Conservation (phyloP, 2,797 vertebrate genomes). For the Alfaro cultratus region DNA sequence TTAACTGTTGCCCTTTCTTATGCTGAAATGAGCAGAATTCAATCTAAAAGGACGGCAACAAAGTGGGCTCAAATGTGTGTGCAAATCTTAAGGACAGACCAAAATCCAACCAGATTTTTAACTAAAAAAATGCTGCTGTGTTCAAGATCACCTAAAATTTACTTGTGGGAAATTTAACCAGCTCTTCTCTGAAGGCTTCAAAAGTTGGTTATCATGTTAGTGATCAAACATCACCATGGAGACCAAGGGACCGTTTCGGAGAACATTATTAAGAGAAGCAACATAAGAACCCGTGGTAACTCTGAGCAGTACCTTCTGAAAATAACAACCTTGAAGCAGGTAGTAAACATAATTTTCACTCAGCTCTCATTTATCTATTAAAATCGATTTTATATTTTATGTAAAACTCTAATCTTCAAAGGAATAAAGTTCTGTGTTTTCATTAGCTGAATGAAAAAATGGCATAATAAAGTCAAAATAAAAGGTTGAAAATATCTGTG, state of each 20-base stretch:
- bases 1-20: constrained; percentile 9
- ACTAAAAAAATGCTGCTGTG: neutral
- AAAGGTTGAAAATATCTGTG: neutral
- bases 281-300: too few species aligned
- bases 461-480: neutral
- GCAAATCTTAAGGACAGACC: neutral
- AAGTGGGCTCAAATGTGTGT: neutral
- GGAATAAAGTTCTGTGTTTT: neutral
- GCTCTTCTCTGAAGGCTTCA: neutral
- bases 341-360: neutral
- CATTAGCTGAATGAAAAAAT: neutral
- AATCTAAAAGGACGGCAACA: neutral
- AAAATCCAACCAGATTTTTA: neutral
- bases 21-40: neutral
- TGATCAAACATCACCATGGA: neutral
- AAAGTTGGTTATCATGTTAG: neutral
- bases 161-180: neutral
- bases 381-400: neutral
- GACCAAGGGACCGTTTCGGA: neutral
- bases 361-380: neutral
- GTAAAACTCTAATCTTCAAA: neutral
- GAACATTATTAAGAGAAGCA: neutral
- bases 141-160: neutral
- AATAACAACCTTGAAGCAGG: neutral
- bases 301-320: neutral